phyloP scores from a whole-genome alignment of 2,797 vertebrate species.

The Antrozous pallidus region DNA sequence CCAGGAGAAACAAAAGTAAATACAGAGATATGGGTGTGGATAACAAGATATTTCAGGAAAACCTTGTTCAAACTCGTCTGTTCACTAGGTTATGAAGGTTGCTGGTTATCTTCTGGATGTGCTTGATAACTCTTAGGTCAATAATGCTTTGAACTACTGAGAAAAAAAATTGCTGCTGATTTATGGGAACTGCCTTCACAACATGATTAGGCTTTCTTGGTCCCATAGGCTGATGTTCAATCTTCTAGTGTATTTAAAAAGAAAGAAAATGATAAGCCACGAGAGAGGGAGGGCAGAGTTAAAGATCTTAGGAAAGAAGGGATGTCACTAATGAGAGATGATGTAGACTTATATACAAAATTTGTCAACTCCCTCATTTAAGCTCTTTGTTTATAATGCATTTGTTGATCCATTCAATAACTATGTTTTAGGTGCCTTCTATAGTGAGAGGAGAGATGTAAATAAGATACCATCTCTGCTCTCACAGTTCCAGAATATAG shows the following conservation, averaged over 20 bases:
- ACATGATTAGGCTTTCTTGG: background rate
- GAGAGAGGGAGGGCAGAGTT: accelerated
- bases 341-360: background rate
- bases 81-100: background rate
- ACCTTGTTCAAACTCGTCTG: background rate
- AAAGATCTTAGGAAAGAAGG: background rate
- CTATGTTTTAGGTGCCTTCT: too few species aligned
- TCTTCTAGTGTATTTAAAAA: background rate
- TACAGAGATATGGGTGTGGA: background rate
- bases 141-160: background rate
- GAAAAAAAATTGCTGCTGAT: background rate
- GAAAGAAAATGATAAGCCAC: accelerated
- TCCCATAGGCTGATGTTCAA: background rate
- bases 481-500: background rate
- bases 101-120: background rate
- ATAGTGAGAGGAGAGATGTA: background rate
- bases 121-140: background rate
- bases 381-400: background rate
- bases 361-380: background rate
- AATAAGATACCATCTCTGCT: background rate
- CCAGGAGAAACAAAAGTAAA: conserved; percentile 54
- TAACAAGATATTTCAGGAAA: background rate
- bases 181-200: background rate
- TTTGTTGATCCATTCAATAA: background rate
- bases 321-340: background rate